Percentiles rank a stretch among this genome's conserved stretches.
Evolutionary conservation across 2,888 invertebrate species (phyloP).

Genomic region (Cantharis flavilabris): DNA sequence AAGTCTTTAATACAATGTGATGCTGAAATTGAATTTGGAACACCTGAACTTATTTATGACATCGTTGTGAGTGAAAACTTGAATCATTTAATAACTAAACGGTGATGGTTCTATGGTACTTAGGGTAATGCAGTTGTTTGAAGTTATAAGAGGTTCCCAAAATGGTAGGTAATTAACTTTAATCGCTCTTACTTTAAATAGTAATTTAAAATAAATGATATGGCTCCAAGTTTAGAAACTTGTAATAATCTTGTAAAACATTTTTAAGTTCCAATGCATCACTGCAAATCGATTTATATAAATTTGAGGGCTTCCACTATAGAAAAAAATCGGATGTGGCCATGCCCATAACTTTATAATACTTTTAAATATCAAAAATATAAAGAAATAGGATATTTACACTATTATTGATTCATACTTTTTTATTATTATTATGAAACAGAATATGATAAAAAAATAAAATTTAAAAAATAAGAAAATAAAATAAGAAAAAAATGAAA

Average conservation of each 20-base stretch:
- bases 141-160: conserved; percentile 16
- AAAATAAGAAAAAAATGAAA: too few species aligned
- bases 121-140: conserved; percentile 31
- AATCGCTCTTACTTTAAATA: conserved; percentile 11
- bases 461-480: too few species aligned
- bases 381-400: too few species aligned
- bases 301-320: background rate
- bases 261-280: background rate
- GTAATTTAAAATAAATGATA: conserved; percentile 15
- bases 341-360: too few species aligned
- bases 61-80: conserved; percentile 37
- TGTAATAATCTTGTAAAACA: background rate
- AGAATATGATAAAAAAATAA: too few species aligned
- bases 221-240: background rate
- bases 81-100: conserved; percentile 37
- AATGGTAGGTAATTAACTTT: conserved; percentile 14
- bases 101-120: conserved; percentile 29
- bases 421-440: too few species aligned
- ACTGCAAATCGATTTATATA: background rate
- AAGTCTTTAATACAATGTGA: conserved; percentile 39
- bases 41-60: conserved; percentile 42
- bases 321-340: too few species aligned
- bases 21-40: conserved; percentile 42
- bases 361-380: too few species aligned
- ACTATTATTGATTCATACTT: too few species aligned